Conservation (phyloP, 2,113 vertebrate species). For the Neofelis nebulosa region DNA sequence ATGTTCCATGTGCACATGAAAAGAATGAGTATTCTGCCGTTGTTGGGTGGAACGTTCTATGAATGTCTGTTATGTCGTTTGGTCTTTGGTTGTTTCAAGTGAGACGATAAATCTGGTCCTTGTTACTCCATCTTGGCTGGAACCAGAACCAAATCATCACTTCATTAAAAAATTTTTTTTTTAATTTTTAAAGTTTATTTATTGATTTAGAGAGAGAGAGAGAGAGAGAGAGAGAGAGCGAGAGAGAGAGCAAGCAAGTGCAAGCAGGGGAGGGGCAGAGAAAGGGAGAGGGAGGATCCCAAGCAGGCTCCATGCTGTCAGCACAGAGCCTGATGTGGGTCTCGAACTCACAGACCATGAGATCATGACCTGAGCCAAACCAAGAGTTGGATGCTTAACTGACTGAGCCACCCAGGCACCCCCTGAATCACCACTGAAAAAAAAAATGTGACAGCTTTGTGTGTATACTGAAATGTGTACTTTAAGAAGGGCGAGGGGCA, state of each 20-base stretch:
- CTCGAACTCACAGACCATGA: too few species aligned
- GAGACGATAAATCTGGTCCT: not conserved
- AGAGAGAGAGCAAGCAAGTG: too few species aligned
- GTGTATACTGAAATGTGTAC: not conserved
- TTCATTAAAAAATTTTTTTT: not conserved
- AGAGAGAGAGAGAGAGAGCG: too few species aligned
- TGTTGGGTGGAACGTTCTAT: not conserved
- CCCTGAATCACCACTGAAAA: not conserved
- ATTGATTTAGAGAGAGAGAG: too few species aligned
- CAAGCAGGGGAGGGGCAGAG: too few species aligned
- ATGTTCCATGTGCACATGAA: not conserved
- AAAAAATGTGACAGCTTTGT: not conserved
- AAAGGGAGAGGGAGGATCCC: too few species aligned
- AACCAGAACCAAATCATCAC: slow-evolving; percentile 16
- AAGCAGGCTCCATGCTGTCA: too few species aligned
- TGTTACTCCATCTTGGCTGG: not conserved
- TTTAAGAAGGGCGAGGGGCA: not conserved
- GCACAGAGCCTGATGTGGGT: too few species aligned
- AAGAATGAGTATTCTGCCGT: not conserved
- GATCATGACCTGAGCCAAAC: too few species aligned
- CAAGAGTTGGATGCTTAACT: too few species aligned
- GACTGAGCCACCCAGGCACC: too few species aligned
- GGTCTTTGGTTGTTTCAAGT: not conserved
- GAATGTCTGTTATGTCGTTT: not conserved
- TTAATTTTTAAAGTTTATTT: too few species aligned